Percentiles rank a stretch among this genome's conserved stretches.
Evolutionary conservation across 2,888 invertebrate genomes (phyloP).

Genomic region (Amblyjoppa proteus): DNA sequence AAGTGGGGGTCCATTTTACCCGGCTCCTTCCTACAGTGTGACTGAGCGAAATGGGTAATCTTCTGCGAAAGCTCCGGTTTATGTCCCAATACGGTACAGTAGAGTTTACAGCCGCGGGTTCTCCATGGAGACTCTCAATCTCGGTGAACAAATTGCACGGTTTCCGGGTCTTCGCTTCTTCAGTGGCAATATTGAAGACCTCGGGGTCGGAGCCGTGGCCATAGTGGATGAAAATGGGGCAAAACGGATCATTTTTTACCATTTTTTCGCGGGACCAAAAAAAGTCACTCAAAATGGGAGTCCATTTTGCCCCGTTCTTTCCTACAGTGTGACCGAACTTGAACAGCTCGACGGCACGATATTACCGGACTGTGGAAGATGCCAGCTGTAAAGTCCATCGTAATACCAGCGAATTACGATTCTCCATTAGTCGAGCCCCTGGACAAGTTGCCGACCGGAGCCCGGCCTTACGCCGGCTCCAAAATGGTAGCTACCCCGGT

Average conservation of each 20-base stretch:
- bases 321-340: not conserved
- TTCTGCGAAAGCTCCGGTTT: constrained; percentile 37
- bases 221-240: too few species aligned
- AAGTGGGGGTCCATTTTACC: too few species aligned
- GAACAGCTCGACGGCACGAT: constrained; percentile 4
- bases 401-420: constrained; percentile 60
- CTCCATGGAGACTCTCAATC: constrained; percentile 1
- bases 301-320: not conserved
- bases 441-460: not conserved
- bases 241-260: too few species aligned
- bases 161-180: constrained; percentile 34
- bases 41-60: constrained; percentile 50
- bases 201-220: not conserved
- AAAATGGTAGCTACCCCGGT: constrained; percentile 9
- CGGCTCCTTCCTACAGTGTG: too few species aligned
- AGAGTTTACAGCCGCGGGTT: not conserved
- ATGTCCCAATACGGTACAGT: not conserved
- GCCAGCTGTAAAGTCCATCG: constrained; percentile 47
- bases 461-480: not conserved
- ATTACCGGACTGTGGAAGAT: constrained; percentile 37
- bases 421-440: constrained; percentile 44
- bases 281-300: not conserved
- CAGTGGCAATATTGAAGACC: constrained; percentile 39
- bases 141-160: constrained; percentile 1
- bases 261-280: not conserved